Conservation (phyloP, 2,797 vertebrate species). For the Nothura maculosa region DNA sequence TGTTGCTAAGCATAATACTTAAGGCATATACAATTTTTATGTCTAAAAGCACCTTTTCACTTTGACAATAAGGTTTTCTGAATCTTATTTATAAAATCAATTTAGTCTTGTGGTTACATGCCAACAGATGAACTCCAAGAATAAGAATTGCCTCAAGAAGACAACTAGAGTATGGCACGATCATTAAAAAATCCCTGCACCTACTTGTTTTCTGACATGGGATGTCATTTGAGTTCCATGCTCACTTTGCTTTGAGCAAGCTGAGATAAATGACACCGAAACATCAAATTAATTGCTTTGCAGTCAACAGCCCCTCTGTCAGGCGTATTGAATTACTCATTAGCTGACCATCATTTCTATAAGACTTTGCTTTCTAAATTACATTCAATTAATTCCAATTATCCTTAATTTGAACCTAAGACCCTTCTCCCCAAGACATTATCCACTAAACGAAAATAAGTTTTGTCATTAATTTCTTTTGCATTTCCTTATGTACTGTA, state of each 20-base stretch:
- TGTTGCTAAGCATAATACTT: neutral
- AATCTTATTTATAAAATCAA: neutral
- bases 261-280: conserved; percentile 46
- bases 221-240: neutral
- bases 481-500: neutral
- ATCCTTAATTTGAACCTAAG: conserved; percentile 40
- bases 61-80: neutral
- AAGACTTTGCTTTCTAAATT: conserved; percentile 51
- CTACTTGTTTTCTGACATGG: neutral
- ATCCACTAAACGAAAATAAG: conserved; percentile 37
- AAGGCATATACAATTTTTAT: neutral
- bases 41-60: neutral
- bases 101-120: neutral
- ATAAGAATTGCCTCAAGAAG: neutral
- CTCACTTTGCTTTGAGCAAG: neutral
- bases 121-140: neutral
- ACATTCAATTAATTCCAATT: conserved; percentile 51
- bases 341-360: conserved; percentile 38
- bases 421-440: neutral
- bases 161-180: neutral
- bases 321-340: neutral
- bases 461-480: conserved; percentile 48
- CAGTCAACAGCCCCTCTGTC: neutral
- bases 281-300: conserved; percentile 37
- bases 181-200: neutral